Evolutionary conservation across 2,888 invertebrate species (phyloP), one percentile per base, ranked within the genome.

Genomic region (Phaonia tiefii): DNA sequence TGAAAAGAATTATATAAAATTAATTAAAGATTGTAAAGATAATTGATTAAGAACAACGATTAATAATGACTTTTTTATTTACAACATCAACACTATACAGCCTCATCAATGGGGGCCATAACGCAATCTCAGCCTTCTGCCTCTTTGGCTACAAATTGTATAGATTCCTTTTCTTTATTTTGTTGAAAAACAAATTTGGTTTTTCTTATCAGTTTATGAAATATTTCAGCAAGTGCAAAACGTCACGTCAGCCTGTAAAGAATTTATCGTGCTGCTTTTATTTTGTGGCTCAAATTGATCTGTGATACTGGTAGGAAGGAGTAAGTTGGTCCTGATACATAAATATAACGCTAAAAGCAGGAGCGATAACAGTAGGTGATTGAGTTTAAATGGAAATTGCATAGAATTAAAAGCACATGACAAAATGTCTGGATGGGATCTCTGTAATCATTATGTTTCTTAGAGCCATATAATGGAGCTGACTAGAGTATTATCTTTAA

Each of bases 11-110:
- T 78, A 83, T 83, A 89, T 88, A 89, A 90, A 90, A 90, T 90
- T 90, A 90, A 90, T 90, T 90, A 90, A 90, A 90, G 90, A 90
- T 90, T 85, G 88, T 86, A 88, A 89, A 90, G 90, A 90, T 90
- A 90, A 90, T 90, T 90, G 90, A 90, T 90, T 90, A 90, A 89
- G 86, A 87, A 86, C 86, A 87, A 85, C 90, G 90, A 90, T 90
- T 89, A 90, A 90, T 89, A 88, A 88, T 85, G 86, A 85, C 86
- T 87, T 86, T 86, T 86, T 73, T 54, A 25, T 54, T 54, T 54
- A 54, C 25, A 22, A 54, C 54, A 22, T 54, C 25, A 54, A 54
- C 54, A 25, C 54, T 54, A 25, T 22, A 25, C 54, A 42, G 15
- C 56, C 37, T 54, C 44, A 56, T 63, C 60, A 4, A n/a, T 73